phyloP scores from a whole-genome alignment of 2,888 invertebrate genomes.

The Trissoscelio sp. region DNA sequence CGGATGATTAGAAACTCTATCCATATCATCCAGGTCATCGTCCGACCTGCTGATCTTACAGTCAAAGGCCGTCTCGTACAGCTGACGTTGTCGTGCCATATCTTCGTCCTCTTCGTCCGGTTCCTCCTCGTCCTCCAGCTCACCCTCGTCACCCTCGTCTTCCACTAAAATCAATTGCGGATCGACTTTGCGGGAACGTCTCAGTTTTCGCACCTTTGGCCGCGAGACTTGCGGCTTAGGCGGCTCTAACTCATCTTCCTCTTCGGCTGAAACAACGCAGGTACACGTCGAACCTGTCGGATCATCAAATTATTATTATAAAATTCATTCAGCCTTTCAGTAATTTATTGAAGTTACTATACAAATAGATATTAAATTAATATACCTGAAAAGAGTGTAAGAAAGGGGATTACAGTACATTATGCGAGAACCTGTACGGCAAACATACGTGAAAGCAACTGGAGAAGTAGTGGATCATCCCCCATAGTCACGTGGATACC shows the following conservation, averaged over 20 bases:
- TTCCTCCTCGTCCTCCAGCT: conserved; percentile 84
- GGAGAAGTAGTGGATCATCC: no score
- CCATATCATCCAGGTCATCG: conserved; percentile 92
- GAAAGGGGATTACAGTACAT: no score
- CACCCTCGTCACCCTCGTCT: conserved; percentile 85
- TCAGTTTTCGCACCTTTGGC: conserved; percentile 84
- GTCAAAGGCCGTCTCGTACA: conserved; percentile 96
- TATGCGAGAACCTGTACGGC: no score
- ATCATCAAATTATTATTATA: background rate
- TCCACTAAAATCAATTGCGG: conserved; percentile 88
- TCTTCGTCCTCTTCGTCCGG: conserved; percentile 86
- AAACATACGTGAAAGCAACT: no score
- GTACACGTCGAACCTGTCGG: conserved; percentile 86
- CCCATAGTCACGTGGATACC: no score
- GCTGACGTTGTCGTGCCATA: conserved; percentile 87
- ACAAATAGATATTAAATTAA: no score
- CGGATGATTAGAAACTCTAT: conserved; percentile 92
- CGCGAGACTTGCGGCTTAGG: conserved; percentile 66
- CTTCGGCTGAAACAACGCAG: conserved; percentile 87
- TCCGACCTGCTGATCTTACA: conserved; percentile 93
- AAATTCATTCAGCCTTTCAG: background rate
- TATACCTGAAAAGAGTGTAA: no score
- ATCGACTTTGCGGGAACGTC: conserved; percentile 87
- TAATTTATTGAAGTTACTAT: no score
- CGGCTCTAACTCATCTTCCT: conserved; percentile 87